Conservation (phyloP, 30 jellyfish, hydroid and myxozoan species). For the Aurelia sp. region DNA sequence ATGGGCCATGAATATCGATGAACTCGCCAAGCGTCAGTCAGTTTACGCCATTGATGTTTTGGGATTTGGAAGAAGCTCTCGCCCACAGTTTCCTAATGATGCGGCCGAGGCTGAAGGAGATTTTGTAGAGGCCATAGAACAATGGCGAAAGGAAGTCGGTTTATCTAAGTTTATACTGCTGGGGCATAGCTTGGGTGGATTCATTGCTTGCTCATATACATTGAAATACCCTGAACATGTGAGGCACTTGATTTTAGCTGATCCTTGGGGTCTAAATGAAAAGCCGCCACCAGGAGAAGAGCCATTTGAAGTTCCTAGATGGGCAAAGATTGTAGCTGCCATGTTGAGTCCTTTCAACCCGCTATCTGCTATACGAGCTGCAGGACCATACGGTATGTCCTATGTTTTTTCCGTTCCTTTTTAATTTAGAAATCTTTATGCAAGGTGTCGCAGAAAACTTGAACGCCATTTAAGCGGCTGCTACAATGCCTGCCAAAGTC, state of each 20-base stretch:
- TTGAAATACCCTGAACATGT: constrained; percentile 90
- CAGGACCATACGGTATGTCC: constrained; percentile 96
- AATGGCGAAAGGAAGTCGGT: constrained; percentile 93
- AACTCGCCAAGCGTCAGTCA: constrained; percentile 65
- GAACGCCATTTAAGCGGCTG: too few species aligned
- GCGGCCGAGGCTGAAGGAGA: constrained; percentile 94
- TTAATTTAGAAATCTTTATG: too few species aligned
- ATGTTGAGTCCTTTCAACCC: constrained; percentile 94
- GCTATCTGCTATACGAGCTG: constrained; percentile 89
- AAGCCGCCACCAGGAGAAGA: constrained; percentile 98
- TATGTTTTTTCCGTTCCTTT: too few species aligned
- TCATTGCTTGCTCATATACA: constrained; percentile 89
- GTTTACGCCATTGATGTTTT: constrained; percentile 87
- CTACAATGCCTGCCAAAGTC: too few species aligned
- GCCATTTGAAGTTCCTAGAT: constrained; percentile 86
- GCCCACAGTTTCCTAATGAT: constrained; percentile 91
- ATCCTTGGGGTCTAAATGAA: constrained; percentile 99
- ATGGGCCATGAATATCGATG: constrained; percentile 96
- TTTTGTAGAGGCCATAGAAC: constrained; percentile 87
- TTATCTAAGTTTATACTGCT: constrained; percentile 79
- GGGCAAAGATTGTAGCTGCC: constrained; percentile 97
- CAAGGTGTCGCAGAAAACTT: too few species aligned
- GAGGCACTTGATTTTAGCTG: constrained; percentile 93
- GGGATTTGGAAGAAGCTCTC: constrained; percentile 98
- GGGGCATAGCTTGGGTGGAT: constrained; percentile 99